These are phyloP conservation scores for Erpornis zantholeuca DNA, from an alignment of 2,113 vertebrate species.

Conservation along the genomic window DNA sequence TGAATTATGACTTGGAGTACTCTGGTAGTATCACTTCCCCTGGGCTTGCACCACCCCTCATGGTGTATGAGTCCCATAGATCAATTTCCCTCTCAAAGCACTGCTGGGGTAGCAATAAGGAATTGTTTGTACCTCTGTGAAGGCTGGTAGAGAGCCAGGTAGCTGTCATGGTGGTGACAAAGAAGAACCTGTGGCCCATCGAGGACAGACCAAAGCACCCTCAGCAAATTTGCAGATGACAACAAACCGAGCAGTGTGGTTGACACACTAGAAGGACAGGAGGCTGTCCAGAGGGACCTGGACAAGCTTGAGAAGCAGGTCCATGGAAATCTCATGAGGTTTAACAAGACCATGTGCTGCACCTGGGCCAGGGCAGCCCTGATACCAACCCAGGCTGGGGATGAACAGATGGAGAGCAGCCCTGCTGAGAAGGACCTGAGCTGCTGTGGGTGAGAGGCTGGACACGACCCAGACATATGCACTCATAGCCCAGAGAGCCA, in stretches of 20 bases:
- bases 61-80: background rate
- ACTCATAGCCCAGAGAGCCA: background rate
- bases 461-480: background rate
- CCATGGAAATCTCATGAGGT: background rate
- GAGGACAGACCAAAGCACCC: background rate
- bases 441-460: background rate
- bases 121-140: background rate
- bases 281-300: background rate
- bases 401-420: background rate
- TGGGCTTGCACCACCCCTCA: background rate
- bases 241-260: background rate
- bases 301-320: fast-evolving
- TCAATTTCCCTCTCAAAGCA: background rate
- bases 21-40: background rate
- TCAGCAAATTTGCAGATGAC: background rate
- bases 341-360: background rate
- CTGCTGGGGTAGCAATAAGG: background rate
- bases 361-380: fast-evolving
- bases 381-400: background rate
- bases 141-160: background rate
- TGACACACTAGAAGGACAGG: fast-evolving
- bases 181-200: background rate
- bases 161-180: background rate
- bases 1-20: background rate
- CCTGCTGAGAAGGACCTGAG: background rate